A percentile compares a stretch with the other conserved stretches of the same genome.
Evolutionary conservation across 2,797 vertebrate genomes (phyloP).

Genomic region (Falco peregrinus): DNA sequence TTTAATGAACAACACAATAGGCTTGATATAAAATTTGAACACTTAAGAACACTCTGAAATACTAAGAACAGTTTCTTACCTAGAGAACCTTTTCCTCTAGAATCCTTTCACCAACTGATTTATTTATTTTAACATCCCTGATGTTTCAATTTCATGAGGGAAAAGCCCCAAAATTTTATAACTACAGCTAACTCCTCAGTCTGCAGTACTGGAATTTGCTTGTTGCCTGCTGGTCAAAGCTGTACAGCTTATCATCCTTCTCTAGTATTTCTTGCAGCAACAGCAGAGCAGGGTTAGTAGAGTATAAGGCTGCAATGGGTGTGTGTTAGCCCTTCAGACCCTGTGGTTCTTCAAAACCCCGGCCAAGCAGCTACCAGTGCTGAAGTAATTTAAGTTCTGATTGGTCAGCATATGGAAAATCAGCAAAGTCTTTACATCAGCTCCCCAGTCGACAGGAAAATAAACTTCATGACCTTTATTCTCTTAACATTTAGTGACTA

Average conservation of each 20-base stretch:
- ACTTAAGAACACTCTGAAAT: neutral
- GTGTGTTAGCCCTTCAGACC: accelerated
- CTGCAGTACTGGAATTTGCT: neutral
- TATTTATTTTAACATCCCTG: neutral
- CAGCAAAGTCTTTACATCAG: neutral
- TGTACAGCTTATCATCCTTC: neutral
- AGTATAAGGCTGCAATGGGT: neutral
- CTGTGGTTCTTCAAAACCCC: neutral
- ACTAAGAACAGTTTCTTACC: neutral
- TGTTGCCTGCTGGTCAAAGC: neutral
- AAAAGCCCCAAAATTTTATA: neutral
- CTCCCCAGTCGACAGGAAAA: neutral
- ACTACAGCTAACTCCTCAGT: neutral
- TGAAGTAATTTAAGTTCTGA: neutral
- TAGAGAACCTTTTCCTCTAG: neutral
- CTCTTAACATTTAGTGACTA: neutral
- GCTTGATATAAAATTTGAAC: neutral
- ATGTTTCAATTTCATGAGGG: neutral
- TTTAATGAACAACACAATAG: neutral
- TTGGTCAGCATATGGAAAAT: neutral
- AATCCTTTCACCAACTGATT: neutral
- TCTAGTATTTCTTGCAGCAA: neutral
- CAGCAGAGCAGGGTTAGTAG: neutral
- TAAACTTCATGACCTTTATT: neutral
- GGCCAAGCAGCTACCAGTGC: neutral